Evolutionary conservation across 1,140 invertebrate genomes (phyloP), one percentile per base, ranked within the genome.

Genomic region (Pemphigus obesinymphae): DNA sequence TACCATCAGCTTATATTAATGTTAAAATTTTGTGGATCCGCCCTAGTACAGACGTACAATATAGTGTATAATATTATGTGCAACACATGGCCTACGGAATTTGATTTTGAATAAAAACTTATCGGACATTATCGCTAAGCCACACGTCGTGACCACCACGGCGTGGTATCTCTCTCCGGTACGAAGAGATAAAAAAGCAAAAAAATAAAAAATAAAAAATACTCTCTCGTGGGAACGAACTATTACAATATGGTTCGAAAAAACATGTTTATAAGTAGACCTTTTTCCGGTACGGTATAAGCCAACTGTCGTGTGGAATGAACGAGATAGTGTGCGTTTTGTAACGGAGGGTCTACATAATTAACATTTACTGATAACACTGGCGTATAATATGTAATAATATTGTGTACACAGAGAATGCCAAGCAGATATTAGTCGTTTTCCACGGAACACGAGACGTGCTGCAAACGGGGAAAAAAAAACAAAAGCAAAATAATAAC

Each of bases 301-400:
- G n/a, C n/a, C 48, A 50, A 45, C 43, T 26, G 66, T 68, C 68
- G 66, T 26, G 37, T 26, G 37, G 66, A 45, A 70, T 45, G 37
- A 45, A 43, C 23, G 26, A 70, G 68, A 70, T 70, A 70, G 40
- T 26, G 66, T 7, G 11, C 37, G 37, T 70, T 70, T 70, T 26
- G 40, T 26, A 45, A 43, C 15, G 11, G 26, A 43, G n/a, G 11
- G 68, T 70, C 40, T 26, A n/a, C n/a, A n/a, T n/a, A 70, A 70
- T 70, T 70, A 45, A 68, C 29, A 15, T 70, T 45, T 26, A 70
- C 68, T 70, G 68, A 70, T 70, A 70, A 70, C 63, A 37, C 61
- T n/a, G 48, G 4, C 45, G 45, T 48, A 66, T 3, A 11, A 66
- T 23, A 26, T 13, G n/a, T n/a, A n/a, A 34, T 34, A 34, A 1